Conservation (phyloP, 1,140 invertebrate species). For the Pogonomyrmex californicus region DNA sequence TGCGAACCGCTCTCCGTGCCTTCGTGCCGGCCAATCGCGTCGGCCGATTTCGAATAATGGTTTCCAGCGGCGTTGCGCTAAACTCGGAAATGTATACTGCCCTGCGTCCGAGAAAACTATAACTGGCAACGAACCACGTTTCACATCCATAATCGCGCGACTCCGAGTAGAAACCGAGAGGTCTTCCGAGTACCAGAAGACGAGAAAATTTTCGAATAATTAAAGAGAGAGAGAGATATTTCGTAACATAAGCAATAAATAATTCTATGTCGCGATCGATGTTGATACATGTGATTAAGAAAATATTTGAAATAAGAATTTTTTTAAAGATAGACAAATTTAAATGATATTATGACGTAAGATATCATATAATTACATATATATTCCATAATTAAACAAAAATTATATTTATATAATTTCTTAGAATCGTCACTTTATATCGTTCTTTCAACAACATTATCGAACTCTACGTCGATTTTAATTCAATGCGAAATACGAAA, state of each 20-base stretch:
- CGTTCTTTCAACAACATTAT: background rate
- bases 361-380: background rate
- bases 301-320: background rate
- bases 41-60: slow-evolving; percentile 84
- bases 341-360: background rate
- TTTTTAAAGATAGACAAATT: background rate
- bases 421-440: too few relatives aligned
- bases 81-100: slow-evolving; percentile 70
- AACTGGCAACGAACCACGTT: slow-evolving; percentile 40
- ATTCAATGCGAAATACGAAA: background rate
- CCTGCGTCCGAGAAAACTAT: slow-evolving; percentile 45
- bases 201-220: background rate
- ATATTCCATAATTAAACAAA: background rate
- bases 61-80: slow-evolving; percentile 78
- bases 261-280: background rate
- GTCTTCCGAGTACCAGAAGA: background rate
- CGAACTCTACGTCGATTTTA: slow-evolving; percentile 6
- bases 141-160: slow-evolving; percentile 40
- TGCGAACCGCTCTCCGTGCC: slow-evolving; percentile 85
- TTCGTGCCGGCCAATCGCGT: slow-evolving; percentile 84
- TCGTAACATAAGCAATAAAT: background rate
- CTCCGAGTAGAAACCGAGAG: slow-evolving; percentile 5
- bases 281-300: background rate
- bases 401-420: background rate
- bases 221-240: slow-evolving; percentile 7